These are phyloP conservation scores for Ardeotis arabs DNA, from an alignment of 2,113 vertebrate species.

Conservation along the genomic window DNA sequence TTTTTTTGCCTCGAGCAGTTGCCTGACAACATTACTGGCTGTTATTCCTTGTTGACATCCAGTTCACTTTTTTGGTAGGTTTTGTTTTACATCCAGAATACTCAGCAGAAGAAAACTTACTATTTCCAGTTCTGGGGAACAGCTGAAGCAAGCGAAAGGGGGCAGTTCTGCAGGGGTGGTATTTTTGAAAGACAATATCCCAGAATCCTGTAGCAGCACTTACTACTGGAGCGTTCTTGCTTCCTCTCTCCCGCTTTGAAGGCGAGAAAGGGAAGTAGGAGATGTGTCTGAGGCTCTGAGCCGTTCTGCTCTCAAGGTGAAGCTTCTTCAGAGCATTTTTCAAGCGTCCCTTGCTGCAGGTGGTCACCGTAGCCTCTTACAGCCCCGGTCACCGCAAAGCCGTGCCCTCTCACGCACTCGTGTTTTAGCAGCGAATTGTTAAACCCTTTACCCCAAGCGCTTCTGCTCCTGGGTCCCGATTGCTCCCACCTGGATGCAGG, in stretches of 20 bases:
- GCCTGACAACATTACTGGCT: background rate
- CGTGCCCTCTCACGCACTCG: fast-evolving
- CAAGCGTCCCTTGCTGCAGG: background rate
- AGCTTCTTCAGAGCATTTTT: background rate
- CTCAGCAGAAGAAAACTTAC: fast-evolving
- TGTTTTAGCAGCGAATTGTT: background rate
- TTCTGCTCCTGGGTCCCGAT: background rate
- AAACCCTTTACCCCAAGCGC: background rate
- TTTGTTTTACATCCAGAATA: background rate
- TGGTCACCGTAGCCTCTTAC: fast-evolving
- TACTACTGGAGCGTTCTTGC: background rate
- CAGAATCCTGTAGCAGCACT: background rate
- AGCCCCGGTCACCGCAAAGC: fast-evolving
- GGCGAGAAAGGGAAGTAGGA: background rate
- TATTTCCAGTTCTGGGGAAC: background rate
- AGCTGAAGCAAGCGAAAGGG: background rate
- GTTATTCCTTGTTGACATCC: background rate
- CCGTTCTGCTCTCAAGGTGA: background rate
- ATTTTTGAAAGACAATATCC: background rate
- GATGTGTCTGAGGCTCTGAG: background rate
- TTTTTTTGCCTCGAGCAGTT: background rate
- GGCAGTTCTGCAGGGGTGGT: background rate
- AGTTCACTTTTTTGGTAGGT: background rate
- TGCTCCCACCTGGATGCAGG: background rate
- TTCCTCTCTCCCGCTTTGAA: background rate